Evolutionary conservation across 2,888 invertebrate species (phyloP).

Genomic region (Euproctis similis): DNA sequence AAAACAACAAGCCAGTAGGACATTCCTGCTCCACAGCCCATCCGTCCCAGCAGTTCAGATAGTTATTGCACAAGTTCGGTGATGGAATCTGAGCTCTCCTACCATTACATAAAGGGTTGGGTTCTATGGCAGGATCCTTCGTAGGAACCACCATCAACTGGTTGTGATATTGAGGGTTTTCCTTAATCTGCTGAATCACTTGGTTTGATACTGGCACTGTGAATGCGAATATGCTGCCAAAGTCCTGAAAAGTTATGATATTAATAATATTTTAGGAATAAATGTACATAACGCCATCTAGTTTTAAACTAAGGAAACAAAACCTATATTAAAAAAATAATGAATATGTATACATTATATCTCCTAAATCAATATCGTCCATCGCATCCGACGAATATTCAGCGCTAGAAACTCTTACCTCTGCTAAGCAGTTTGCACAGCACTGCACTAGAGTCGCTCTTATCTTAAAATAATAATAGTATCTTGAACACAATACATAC

Average conservation of each 20-base stretch:
- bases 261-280: too few species aligned
- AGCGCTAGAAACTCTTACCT: too few species aligned
- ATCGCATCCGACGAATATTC: too few species aligned
- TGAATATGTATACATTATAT: too few species aligned
- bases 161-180: conserved; percentile 53
- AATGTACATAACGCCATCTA: too few species aligned
- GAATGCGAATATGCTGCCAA: conserved; percentile 41
- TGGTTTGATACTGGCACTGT: conserved; percentile 62
- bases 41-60: conserved; percentile 84
- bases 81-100: conserved; percentile 79
- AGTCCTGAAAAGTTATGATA: conserved; percentile 24
- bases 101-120: conserved; percentile 53
- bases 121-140: conserved; percentile 42
- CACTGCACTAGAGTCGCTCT: too few species aligned
- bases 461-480: too few species aligned
- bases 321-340: too few species aligned
- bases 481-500: too few species aligned
- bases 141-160: conserved; percentile 41
- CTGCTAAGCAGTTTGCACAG: too few species aligned
- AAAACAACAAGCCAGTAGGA: conserved; percentile 77
- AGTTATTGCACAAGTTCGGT: conserved; percentile 75
- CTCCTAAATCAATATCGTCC: too few species aligned
- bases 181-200: conserved; percentile 50
- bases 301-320: too few species aligned
- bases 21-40: conserved; percentile 80